Evolutionary conservation across 2,113 vertebrate species (phyloP).

Genomic region (Trogon melanurus): DNA sequence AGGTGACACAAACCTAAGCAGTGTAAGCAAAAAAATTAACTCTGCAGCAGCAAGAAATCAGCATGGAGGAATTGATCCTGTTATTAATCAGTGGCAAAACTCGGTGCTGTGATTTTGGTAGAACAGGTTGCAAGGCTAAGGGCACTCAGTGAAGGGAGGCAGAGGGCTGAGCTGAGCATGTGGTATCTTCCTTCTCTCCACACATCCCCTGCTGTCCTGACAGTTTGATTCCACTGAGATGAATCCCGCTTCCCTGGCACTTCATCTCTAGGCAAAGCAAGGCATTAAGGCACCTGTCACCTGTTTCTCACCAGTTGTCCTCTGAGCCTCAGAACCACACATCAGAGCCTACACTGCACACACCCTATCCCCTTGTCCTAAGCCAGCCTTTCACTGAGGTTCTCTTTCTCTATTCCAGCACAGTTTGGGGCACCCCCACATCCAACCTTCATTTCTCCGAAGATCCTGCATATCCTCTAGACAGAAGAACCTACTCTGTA

Average conservation of each 20-base stretch:
- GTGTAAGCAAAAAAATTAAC: not conserved
- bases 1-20: not conserved
- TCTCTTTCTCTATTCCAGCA: not conserved
- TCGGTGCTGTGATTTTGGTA: not conserved
- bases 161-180: not conserved
- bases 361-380: not conserved
- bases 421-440: not conserved
- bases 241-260: not conserved
- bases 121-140: not conserved
- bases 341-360: not conserved
- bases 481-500: not conserved
- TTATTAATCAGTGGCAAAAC: not conserved
- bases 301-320: not conserved
- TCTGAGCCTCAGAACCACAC: not conserved
- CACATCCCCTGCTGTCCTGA: not conserved
- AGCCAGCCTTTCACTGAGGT: not conserved
- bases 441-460: not conserved
- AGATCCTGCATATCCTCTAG: not conserved
- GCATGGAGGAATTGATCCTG: not conserved
- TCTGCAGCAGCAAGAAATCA: not conserved
- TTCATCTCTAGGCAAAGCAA: not conserved
- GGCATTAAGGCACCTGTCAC: not conserved
- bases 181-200: not conserved
- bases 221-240: not conserved
- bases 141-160: fast-evolving